phyloP scores from a whole-genome alignment of 2,113 vertebrate species.

The Peromyscus maniculatus region DNA sequence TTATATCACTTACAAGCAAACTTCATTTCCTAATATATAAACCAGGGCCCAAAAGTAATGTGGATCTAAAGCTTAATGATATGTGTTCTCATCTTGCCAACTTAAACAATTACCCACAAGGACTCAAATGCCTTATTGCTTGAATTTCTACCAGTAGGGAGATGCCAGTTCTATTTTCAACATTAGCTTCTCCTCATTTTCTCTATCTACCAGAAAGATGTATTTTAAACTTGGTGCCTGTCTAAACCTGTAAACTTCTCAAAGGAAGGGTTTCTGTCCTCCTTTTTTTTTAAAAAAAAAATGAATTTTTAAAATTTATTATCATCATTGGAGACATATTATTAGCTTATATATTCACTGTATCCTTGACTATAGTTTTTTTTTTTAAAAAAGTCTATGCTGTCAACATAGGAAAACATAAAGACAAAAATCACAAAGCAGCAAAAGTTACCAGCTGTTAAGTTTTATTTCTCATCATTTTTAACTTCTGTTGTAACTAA shows the following conservation, averaged over 20 bases:
- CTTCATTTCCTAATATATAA: constrained; percentile 64
- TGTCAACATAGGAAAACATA: not conserved
- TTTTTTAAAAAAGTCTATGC: not conserved
- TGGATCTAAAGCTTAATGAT: constrained; percentile 30
- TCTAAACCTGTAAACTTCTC: constrained; percentile 30
- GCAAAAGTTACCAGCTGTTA: not conserved
- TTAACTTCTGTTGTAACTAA: not conserved
- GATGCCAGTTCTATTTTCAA: constrained; percentile 53
- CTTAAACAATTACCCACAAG: constrained; percentile 31
- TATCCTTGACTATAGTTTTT: not conserved
- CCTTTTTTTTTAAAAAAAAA: not conserved
- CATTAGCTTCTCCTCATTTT: constrained; percentile 37
- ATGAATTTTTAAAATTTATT: constrained; percentile 1
- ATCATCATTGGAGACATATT: not conserved
- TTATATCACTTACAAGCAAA: not conserved
- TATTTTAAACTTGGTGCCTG: constrained; percentile 1
- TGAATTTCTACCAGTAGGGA: constrained; percentile 44
- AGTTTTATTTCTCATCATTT: not conserved
- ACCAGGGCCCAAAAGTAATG: constrained; percentile 14
- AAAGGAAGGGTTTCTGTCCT: not conserved
- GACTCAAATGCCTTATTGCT: constrained; percentile 34
- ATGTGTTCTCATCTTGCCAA: constrained; percentile 7
- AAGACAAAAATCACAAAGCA: constrained; percentile 12
- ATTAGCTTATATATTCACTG: not conserved
- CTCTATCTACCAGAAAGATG: not conserved